Conservation (phyloP, 2,113 vertebrate species). For the Reinhardtius hippoglossoides region DNA sequence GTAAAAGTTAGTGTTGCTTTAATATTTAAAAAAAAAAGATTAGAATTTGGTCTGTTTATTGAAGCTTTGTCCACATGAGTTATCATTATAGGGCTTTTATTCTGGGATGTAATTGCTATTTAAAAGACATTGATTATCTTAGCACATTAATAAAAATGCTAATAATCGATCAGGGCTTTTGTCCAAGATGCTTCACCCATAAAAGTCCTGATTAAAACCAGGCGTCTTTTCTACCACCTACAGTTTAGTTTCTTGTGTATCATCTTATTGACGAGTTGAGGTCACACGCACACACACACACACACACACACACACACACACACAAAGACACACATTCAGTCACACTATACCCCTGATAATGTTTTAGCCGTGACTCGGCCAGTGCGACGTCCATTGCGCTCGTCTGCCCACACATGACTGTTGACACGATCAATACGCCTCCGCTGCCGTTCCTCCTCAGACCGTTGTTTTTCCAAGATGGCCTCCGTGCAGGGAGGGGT, state of each 20-base stretch:
- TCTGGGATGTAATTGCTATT: no score
- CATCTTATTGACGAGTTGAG: constrained; percentile 16
- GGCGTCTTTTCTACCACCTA: no score
- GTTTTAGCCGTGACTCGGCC: constrained; percentile 55
- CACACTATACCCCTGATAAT: constrained; percentile 6
- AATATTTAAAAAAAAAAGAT: no score
- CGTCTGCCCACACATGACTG: constrained; percentile 60
- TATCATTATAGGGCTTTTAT: no score
- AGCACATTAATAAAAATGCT: no score
- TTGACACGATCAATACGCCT: constrained; percentile 55
- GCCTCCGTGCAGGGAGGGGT: not conserved
- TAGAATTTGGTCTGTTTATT: no score
- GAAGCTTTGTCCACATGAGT: no score
- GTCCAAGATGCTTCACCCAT: not conserved
- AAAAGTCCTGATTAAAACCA: not conserved
- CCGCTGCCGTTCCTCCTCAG: constrained; percentile 7
- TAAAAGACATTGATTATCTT: no score
- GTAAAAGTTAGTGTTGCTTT: no score
- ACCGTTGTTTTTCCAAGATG: constrained; percentile 30
- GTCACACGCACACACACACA: constrained; percentile 9
- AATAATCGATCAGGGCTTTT: no score
- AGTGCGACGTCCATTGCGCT: constrained; percentile 41
- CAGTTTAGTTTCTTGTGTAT: not conserved
- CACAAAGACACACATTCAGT: not conserved
- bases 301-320: constrained; percentile 11